Base-by-base conservation (phyloP, 1,140 invertebrate species). In the Liolophura sinensis region DNA sequence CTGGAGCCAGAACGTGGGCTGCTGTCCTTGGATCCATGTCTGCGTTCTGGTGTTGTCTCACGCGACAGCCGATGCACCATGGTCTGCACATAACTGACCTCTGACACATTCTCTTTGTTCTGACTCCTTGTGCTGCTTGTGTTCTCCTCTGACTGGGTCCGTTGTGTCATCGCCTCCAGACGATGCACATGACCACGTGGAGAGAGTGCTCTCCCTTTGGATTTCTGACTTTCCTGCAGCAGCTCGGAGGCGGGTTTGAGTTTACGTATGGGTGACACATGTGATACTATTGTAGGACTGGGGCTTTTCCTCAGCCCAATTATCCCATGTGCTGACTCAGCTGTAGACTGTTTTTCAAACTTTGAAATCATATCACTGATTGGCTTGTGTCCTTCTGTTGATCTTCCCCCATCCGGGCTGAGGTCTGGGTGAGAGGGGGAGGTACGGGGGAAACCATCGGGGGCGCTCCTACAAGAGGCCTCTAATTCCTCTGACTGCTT, bases 241-340 rank as follows among this genome's bases (percentile, higher is more conserved):
- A 81, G 75, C 58, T 81, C 79, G 27, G 78, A 75, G 31, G 79
- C 79, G 40, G 79, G 79, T 68, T 78, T 76, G 31, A 81, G 73
- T 49, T 74, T 67, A 24, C 60, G 40, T 47, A 61, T 61, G 11
- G 60, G 60, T n/a, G 60, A 61, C 16, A 61, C 60, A 20, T 49
- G 20, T 18, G 46, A 20, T 12, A 61, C 48, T 47, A 49, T 40
- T 40, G 31, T 40, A 40, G 31, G 31, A 40, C 31, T 40, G 31
- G 31, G 31, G 31, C 3, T 5, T 40, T 40, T 40, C 31, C 31
- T 40, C 31, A 40, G 31, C 9, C 31, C 31, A 3, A 59, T n/a
- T 27, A 18, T n/a, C 47, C 27, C 27, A 27, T n/a, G 31, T 40
- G 31, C 57, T 15, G 57, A 18, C 27, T 20, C 31, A 7, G 57